Conservation (phyloP, 2,113 vertebrate genomes). For the Fukomys damarensis region DNA sequence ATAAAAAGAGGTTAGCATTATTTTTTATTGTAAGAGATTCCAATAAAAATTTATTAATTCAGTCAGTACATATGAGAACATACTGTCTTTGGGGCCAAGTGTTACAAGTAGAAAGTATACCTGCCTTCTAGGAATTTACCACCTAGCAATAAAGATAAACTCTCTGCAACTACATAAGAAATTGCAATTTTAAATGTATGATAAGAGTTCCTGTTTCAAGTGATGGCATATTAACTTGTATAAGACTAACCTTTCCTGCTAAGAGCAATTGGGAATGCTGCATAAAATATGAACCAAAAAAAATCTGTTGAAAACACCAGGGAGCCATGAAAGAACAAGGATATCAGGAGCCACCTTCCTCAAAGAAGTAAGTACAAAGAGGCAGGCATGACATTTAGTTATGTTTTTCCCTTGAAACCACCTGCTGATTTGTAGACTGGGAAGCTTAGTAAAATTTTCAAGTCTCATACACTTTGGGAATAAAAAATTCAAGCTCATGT, state of each 20-base stretch:
- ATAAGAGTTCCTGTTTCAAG: neutral
- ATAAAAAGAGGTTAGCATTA: constrained; percentile 60
- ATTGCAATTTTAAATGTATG: constrained; percentile 10
- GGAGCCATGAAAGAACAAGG: neutral
- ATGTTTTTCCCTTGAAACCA: constrained; percentile 17
- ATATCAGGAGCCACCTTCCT: constrained; percentile 1
- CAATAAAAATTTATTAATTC: constrained; percentile 28
- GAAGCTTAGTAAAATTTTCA: neutral
- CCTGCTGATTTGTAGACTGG: constrained; percentile 22
- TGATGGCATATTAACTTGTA: neutral
- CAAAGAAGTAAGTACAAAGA: neutral
- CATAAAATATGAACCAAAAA: constrained; percentile 48
- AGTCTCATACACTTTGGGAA: neutral
- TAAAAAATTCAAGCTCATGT: neutral
- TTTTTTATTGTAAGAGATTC: constrained; percentile 21
- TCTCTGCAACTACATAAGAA: neutral
- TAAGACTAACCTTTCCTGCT: neutral
- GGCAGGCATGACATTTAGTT: neutral
- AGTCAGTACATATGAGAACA: constrained; percentile 34
- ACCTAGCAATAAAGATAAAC: neutral
- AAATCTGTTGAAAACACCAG: neutral
- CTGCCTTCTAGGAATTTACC: constrained; percentile 2
- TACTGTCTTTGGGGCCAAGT: neutral
- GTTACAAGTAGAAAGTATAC: neutral
- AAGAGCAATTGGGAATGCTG: neutral